Conservation (phyloP, 2,888 invertebrate species). For the Abscondita cerata region DNA sequence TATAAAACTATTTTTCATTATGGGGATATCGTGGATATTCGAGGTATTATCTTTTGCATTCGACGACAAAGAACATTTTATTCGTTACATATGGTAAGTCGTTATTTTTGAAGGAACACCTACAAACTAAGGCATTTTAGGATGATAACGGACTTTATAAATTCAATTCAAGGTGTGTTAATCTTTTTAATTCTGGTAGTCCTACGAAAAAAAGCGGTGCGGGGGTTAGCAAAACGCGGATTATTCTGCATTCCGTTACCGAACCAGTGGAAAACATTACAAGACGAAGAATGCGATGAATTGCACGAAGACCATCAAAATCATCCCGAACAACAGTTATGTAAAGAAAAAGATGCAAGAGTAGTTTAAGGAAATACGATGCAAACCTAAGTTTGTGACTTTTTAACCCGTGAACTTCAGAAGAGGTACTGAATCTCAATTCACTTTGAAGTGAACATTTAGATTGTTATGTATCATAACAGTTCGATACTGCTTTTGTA, state of each 20-base stretch:
- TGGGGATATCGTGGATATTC: slow-evolving; percentile 77
- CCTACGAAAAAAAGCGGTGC: slow-evolving; percentile 62
- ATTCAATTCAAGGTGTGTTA: slow-evolving; percentile 67
- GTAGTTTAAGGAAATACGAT: too few relatives aligned
- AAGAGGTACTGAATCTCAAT: slow-evolving; percentile 8
- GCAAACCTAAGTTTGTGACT: too few relatives aligned
- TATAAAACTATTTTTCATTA: slow-evolving; percentile 70
- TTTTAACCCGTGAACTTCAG: too few relatives aligned
- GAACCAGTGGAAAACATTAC: slow-evolving; percentile 51
- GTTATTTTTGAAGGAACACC: not conserved
- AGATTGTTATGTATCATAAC: too few relatives aligned
- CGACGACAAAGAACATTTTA: slow-evolving; percentile 39
- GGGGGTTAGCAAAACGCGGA: slow-evolving; percentile 60
- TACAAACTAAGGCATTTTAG: slow-evolving; percentile 54
- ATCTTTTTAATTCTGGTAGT: slow-evolving; percentile 68
- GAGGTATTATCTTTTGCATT: slow-evolving; percentile 64
- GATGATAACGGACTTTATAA: slow-evolving; percentile 65
- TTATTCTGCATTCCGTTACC: slow-evolving; percentile 48
- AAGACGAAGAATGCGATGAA: slow-evolving; percentile 62
- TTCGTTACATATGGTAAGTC: slow-evolving; percentile 53
- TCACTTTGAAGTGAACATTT: too few relatives aligned
- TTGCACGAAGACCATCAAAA: slow-evolving; percentile 48
- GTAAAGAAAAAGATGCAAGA: slow-evolving; percentile 17
- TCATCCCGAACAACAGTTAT: slow-evolving; percentile 12
- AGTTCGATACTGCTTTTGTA: too few relatives aligned